phyloP scores from a whole-genome alignment of 2,888 invertebrate genomes.

The Helobdella robusta region DNA sequence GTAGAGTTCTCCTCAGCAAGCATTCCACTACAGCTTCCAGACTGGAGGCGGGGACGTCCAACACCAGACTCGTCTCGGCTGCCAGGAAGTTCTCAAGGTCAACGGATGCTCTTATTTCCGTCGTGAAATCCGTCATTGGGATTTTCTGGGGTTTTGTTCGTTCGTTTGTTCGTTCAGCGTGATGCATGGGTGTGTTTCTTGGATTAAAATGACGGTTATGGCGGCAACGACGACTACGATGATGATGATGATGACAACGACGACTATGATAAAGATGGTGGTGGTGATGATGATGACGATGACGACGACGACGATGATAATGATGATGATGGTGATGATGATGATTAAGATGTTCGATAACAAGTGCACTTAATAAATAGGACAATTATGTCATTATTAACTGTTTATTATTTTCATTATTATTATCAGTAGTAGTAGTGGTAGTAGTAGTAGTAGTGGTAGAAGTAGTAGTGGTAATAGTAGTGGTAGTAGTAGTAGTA shows the following conservation, averaged over 20 bases:
- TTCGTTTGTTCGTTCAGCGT: no score
- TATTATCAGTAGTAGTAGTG: no score
- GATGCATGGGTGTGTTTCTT: neutral
- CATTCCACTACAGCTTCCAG: constrained; percentile 53
- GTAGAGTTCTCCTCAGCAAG: constrained; percentile 46
- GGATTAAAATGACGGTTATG: constrained; percentile 2
- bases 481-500: no score
- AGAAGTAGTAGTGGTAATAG: neutral
- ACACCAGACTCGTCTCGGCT: constrained; percentile 54
- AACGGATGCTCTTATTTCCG: constrained; percentile 55
- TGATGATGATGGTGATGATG: constrained; percentile 3
- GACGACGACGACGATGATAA: constrained; percentile 3
- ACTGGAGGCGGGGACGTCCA: constrained; percentile 54
- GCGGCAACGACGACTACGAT: neutral
- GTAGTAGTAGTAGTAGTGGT: neutral
- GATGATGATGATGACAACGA: constrained; percentile 1
- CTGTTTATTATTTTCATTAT: no score
- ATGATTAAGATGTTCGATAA: no score
- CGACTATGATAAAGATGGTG: neutral
- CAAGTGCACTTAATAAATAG: no score
- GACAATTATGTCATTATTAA: no score
- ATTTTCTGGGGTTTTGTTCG: constrained; percentile 52
- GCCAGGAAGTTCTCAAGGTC: constrained; percentile 56
- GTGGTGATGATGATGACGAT: neutral
- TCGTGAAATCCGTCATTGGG: constrained; percentile 57